A percentile compares a stretch with the other conserved stretches of the same genome.
Conservation (phyloP, 2,113 vertebrate species). For the Gymnorhina tibicen region DNA sequence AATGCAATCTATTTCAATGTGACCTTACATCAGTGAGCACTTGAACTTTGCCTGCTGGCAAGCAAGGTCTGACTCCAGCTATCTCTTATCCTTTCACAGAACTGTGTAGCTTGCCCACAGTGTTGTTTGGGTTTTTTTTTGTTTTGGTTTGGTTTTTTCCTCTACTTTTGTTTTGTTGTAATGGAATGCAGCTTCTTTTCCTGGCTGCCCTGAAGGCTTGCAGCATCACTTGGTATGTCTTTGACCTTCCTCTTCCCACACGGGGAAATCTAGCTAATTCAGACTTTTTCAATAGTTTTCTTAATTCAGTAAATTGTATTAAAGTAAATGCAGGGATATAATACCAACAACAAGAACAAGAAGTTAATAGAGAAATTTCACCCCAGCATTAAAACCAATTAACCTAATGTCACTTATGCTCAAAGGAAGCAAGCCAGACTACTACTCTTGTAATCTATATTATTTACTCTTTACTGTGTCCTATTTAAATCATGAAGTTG, state of each 20-base stretch:
- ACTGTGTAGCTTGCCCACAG: not conserved
- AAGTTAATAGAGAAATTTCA: not conserved
- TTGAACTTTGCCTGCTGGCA: constrained; percentile 4
- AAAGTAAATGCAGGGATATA: not conserved
- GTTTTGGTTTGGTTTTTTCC: not conserved
- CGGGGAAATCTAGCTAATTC: not conserved
- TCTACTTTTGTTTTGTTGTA: not conserved
- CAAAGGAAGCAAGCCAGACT: not conserved
- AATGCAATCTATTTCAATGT: not conserved
- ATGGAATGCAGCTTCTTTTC: not conserved
- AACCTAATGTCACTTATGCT: not conserved
- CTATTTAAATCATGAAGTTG: not conserved
- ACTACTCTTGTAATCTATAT: not conserved
- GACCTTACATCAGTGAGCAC: not conserved
- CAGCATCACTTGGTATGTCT: not conserved
- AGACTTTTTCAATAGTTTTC: not conserved
- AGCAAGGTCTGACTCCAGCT: not conserved
- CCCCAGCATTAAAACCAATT: not conserved
- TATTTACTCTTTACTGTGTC: not conserved
- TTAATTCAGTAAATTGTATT: not conserved
- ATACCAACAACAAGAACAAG: not conserved
- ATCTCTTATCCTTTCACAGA: not conserved
- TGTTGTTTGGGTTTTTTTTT: not conserved
- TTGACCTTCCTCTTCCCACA: not conserved
- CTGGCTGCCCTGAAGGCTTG: not conserved